Evolutionary conservation across 2,797 vertebrate genomes (phyloP).

Genomic region (Gymnothorax reevesii): DNA sequence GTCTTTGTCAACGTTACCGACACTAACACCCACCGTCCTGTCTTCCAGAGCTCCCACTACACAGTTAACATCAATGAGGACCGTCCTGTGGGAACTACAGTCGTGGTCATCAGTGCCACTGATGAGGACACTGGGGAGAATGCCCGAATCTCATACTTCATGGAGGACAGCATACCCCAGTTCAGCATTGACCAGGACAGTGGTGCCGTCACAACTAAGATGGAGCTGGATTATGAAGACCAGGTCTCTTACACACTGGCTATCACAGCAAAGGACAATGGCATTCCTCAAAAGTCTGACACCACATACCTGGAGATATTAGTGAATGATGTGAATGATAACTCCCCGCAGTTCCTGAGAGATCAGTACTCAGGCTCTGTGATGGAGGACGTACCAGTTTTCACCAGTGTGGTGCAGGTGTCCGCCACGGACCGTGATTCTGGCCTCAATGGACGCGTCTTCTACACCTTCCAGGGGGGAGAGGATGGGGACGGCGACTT

Average conservation of each 20-base stretch:
- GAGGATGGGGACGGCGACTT: slow-evolving; percentile 94
- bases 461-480: slow-evolving; percentile 94
- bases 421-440: slow-evolving; percentile 92
- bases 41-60: slow-evolving; percentile 97
- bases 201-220: slow-evolving; percentile 89
- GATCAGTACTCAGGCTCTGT: slow-evolving; percentile 86
- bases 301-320: slow-evolving; percentile 96
- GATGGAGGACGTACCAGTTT: slow-evolving; percentile 90
- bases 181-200: slow-evolving; percentile 86
- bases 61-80: slow-evolving; percentile 92
- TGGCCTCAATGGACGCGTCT: slow-evolving; percentile 87
- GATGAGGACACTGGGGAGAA: slow-evolving; percentile 96
- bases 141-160: slow-evolving; percentile 90
- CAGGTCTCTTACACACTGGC: slow-evolving; percentile 94
- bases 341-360: slow-evolving; percentile 86
- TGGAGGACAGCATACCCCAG: slow-evolving; percentile 98
- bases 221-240: slow-evolving; percentile 94
- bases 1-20: slow-evolving; percentile 92
- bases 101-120: slow-evolving; percentile 91
- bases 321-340: slow-evolving; percentile 94
- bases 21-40: slow-evolving; percentile 92
- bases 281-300: slow-evolving; percentile 96
- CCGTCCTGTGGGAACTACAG: slow-evolving; percentile 81
- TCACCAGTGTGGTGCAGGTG: slow-evolving; percentile 91
- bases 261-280: slow-evolving; percentile 92